A percentile compares a stretch with the other conserved stretches of the same genome.
These are phyloP conservation scores for Chloroceryle inda DNA, from an alignment of 2,797 vertebrate genomes.

Conservation along the genomic window DNA sequence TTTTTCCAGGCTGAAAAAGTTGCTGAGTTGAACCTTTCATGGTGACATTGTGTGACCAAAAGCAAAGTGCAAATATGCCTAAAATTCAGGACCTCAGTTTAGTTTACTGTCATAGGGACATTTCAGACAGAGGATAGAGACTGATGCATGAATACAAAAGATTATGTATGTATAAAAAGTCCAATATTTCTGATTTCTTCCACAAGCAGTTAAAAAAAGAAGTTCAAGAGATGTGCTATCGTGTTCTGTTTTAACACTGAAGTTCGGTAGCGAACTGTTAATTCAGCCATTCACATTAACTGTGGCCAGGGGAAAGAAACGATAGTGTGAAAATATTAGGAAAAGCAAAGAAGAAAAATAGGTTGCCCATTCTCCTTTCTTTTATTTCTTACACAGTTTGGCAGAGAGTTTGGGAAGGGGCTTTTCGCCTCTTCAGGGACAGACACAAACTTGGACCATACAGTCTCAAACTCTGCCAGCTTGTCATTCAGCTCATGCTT, in stretches of 20 bases:
- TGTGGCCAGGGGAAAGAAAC: neutral
- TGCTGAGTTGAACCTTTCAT: neutral
- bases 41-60: neutral
- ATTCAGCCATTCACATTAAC: neutral
- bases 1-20: neutral
- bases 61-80: neutral
- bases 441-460: conserved; percentile 66
- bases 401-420: conserved; percentile 47
- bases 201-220: neutral
- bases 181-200: neutral
- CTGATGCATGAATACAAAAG: neutral
- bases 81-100: neutral
- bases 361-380: conserved; percentile 8
- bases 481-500: conserved; percentile 70
- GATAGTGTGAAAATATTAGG: neutral
- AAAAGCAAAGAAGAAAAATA: neutral
- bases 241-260: neutral
- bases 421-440: conserved; percentile 36
- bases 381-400: conserved; percentile 40
- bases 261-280: neutral
- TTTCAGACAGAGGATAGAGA: neutral
- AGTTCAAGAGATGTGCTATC: neutral
- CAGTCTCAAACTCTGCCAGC: conserved; percentile 55
- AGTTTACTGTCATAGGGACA: neutral
- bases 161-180: neutral